These are phyloP conservation scores for Octopus sinensis DNA, from an alignment of 1,140 invertebrate genomes.

Conservation along the genomic window DNA sequence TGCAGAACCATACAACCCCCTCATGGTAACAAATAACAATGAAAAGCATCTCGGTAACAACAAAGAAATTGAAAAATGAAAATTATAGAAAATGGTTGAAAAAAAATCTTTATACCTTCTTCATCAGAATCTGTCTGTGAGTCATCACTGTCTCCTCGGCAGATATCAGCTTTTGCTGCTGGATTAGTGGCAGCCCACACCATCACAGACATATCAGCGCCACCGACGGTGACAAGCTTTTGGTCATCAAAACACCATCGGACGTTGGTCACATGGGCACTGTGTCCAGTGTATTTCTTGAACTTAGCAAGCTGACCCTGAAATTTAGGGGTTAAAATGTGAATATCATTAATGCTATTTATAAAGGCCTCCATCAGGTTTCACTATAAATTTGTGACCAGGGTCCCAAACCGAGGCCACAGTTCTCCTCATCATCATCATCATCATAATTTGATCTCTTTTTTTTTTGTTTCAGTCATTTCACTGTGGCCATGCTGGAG, in stretches of 20 bases:
- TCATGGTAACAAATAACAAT: too few relatives aligned
- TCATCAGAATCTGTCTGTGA: conserved; percentile 57
- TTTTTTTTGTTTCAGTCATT: too few relatives aligned
- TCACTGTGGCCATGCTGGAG: too few relatives aligned
- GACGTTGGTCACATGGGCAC: conserved; percentile 58
- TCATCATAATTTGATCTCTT: too few relatives aligned
- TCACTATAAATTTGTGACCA: too few relatives aligned
- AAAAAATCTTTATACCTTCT: conserved; percentile 40
- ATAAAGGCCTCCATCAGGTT: too few relatives aligned
- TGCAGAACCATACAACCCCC: too few relatives aligned
- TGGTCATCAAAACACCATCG: conserved; percentile 49
- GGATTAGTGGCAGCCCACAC: conserved; percentile 47
- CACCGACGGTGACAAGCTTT: conserved; percentile 52
- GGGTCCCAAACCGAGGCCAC: too few relatives aligned
- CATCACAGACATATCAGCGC: conserved; percentile 56
- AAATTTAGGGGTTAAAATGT: conserved; percentile 18
- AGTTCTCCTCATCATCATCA: too few relatives aligned
- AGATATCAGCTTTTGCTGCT: conserved; percentile 25
- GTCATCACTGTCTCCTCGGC: conserved; percentile 55
- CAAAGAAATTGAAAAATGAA: too few relatives aligned
- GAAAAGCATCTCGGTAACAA: too few relatives aligned
- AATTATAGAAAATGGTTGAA: too few relatives aligned
- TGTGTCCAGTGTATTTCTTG: conserved; percentile 59
- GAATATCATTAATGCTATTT: not conserved
- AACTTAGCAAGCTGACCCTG: conserved; percentile 58